Conservation (phyloP, 2,888 invertebrate species). For the Campoplex capitator region DNA sequence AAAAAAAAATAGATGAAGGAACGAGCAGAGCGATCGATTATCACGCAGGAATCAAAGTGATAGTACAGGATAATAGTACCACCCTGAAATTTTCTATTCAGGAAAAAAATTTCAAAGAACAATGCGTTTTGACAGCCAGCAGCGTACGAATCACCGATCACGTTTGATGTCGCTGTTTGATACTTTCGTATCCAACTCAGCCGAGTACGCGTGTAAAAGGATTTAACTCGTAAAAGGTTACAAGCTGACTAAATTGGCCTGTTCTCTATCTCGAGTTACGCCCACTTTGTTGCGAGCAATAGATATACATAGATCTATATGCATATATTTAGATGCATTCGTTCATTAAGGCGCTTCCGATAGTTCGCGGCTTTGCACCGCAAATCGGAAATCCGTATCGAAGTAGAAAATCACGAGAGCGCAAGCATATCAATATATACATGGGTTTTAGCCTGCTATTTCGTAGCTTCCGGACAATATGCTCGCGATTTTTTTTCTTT, state of each 20-base stretch:
- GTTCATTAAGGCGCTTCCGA: conserved; percentile 64
- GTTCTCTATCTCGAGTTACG: not conserved
- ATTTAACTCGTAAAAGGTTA: not conserved
- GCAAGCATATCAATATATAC: conserved; percentile 9
- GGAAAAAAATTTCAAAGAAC: not conserved
- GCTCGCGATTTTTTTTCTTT: not conserved
- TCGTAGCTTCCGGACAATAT: not conserved
- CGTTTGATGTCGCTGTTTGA: not conserved
- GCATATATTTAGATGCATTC: conserved; percentile 14
- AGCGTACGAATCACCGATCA: not conserved
- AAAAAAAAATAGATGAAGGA: not conserved
- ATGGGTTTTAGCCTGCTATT: not conserved
- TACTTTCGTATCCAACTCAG: not conserved
- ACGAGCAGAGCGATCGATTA: not conserved
- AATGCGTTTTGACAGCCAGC: not conserved
- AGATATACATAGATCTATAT: not conserved
- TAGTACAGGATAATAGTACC: not conserved
- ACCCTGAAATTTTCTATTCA: not conserved
- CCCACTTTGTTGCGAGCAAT: not conserved
- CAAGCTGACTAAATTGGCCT: not conserved
- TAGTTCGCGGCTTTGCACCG: conserved; percentile 58
- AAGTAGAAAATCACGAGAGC: conserved; percentile 56
- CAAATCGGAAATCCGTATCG: conserved; percentile 62
- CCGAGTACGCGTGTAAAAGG: not conserved
- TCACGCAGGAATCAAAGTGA: no score